These are phyloP conservation scores for Diphyllodes magnificus DNA, from an alignment of 2,113 vertebrate species.

Conservation along the genomic window DNA sequence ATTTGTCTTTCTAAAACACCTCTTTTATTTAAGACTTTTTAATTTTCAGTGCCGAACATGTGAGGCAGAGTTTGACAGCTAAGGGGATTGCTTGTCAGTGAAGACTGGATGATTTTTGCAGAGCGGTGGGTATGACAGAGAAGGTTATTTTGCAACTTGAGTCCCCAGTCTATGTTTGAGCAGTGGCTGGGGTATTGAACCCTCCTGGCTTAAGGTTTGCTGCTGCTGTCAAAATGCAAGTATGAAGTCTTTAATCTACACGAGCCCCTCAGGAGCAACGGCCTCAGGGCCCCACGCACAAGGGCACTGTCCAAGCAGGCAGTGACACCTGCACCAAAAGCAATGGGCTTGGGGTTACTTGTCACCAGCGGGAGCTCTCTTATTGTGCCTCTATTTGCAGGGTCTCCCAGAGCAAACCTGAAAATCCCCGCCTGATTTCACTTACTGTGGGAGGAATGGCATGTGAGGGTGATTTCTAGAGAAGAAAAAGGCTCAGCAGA, in stretches of 20 bases:
- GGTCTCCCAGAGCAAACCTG: background rate
- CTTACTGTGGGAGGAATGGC: background rate
- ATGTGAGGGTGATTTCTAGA: background rate
- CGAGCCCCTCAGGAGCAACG: background rate
- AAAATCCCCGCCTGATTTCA: background rate
- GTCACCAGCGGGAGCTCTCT: fast-evolving
- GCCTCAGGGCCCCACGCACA: background rate
- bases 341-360: fast-evolving
- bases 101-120: background rate
- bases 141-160: background rate
- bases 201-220: background rate
- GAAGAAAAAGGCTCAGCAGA: background rate
- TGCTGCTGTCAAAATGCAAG: background rate
- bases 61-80: slow-evolving; percentile 14
- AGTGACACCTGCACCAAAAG: background rate
- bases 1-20: slow-evolving; percentile 35
- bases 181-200: background rate
- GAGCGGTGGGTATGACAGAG: background rate
- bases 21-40: slow-evolving; percentile 15
- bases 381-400: background rate
- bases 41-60: background rate
- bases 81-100: background rate
- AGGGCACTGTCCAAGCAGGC: background rate
- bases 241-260: background rate
- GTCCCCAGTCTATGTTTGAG: background rate